These are phyloP conservation scores for Hypocryptadius cinnamomeus DNA, from an alignment of 2,113 vertebrate species.

Conservation along the genomic window DNA sequence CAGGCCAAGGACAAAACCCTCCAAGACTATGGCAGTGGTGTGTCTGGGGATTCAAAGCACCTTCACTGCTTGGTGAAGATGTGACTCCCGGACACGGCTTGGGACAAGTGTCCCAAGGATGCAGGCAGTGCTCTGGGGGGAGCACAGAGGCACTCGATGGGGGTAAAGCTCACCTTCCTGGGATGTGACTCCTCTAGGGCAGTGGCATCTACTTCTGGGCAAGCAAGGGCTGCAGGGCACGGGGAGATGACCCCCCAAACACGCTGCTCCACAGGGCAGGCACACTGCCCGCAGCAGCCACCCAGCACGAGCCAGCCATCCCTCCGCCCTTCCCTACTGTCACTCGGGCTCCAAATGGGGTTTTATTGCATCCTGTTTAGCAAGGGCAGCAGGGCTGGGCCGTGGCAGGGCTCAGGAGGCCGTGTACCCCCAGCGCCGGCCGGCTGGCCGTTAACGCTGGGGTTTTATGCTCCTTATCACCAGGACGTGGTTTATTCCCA, in stretches of 20 bases:
- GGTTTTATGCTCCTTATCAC: not conserved
- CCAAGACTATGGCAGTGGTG: not conserved
- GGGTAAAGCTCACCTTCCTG: not conserved
- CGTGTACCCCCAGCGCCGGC: accelerated
- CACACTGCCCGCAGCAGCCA: not conserved
- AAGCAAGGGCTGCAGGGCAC: accelerated
- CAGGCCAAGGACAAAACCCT: not conserved
- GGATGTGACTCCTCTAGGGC: not conserved
- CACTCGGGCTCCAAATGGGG: not conserved
- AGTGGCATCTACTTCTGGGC: not conserved
- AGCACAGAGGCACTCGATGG: accelerated
- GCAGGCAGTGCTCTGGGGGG: not conserved
- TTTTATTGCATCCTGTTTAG: slow-evolving; percentile 26
- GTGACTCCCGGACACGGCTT: not conserved
- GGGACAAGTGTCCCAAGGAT: not conserved
- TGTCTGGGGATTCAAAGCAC: not conserved
- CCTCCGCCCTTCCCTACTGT: not conserved
- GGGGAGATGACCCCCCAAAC: accelerated
- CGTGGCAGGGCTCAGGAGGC: not conserved
- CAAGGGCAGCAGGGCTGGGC: accelerated
- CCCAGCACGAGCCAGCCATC: not conserved
- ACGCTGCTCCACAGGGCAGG: accelerated
- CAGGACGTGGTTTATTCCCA: slow-evolving; percentile 35
- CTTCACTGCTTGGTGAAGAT: not conserved
- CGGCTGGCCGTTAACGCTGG: accelerated